Conservation (phyloP, 1,140 invertebrate genomes). For the Alviniconcha marisindica region DNA sequence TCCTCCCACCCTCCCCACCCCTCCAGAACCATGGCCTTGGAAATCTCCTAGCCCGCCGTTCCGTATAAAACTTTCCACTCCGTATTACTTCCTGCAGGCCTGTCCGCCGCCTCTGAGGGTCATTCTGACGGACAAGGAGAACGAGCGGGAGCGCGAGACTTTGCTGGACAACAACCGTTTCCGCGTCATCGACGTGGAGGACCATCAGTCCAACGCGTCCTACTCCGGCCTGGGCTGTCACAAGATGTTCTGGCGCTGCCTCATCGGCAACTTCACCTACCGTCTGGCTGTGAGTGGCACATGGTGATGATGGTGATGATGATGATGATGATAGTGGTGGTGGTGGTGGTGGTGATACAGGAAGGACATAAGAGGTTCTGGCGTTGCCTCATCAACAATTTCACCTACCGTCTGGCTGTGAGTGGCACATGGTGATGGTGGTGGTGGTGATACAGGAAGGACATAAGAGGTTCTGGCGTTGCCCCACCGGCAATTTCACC, state of each 20-base stretch:
- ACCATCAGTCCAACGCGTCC: background rate
- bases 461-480: constrained; percentile 62
- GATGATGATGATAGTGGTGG: background rate
- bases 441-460: too few species aligned
- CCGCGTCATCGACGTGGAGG: constrained; percentile 30
- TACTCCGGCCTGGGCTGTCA: constrained; percentile 19
- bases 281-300: constrained; percentile 40
- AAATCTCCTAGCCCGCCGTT: too few species aligned
- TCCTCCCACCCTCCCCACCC: too few species aligned
- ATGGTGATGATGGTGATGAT: background rate
- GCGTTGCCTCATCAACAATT: constrained; percentile 59
- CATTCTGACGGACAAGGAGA: constrained; percentile 28
- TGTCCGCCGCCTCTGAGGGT: background rate
- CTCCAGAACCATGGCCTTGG: too few species aligned
- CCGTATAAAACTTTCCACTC: too few species aligned
- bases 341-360: background rate
- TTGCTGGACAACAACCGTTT: constrained; percentile 36
- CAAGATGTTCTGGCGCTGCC: constrained; percentile 63
- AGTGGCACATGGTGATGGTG: too few species aligned
- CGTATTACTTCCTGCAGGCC: too few species aligned
- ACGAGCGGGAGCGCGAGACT: constrained; percentile 37
- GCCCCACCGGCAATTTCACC: constrained; percentile 64
- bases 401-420: constrained; percentile 61
- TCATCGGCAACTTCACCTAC: constrained; percentile 69
- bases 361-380: constrained; percentile 44